Evolutionary conservation across 2,797 vertebrate genomes (phyloP).

Genomic region (Melopsittacus undulatus): DNA sequence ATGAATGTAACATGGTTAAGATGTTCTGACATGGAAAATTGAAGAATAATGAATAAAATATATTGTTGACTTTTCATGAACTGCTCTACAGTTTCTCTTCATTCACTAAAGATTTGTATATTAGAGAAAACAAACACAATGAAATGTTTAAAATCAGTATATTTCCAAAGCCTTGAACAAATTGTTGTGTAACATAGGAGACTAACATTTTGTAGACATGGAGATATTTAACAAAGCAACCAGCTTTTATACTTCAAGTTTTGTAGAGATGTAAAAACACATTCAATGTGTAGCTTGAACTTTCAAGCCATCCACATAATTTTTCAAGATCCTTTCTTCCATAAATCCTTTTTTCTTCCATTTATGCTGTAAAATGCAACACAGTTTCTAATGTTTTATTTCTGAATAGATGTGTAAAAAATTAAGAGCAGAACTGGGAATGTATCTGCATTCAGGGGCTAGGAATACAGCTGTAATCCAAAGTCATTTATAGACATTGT

Average conservation of each 20-base stretch:
- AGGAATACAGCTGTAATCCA: not conserved
- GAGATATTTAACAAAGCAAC: not conserved
- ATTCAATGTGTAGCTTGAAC: not conserved
- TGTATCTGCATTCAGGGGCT: not conserved
- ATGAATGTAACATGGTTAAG: not conserved
- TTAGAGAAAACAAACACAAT: not conserved
- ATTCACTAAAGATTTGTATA: not conserved
- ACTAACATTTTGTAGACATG: not conserved
- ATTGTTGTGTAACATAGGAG: not conserved
- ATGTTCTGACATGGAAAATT: not conserved
- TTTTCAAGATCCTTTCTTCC: not conserved
- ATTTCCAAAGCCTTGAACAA: not conserved
- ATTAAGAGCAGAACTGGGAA: not conserved
- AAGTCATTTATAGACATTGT: not conserved
- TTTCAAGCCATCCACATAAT: not conserved
- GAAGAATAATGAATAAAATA: not conserved
- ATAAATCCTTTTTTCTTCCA: not conserved
- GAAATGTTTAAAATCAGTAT: not conserved
- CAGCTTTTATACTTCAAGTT: not conserved
- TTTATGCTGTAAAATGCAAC: not conserved
- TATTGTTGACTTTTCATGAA: not conserved
- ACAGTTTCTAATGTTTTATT: not conserved
- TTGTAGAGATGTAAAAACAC: not conserved
- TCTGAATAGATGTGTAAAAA: not conserved
- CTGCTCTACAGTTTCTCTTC: not conserved